Evolutionary conservation across 2,797 vertebrate species (phyloP).

Genomic region (Gadopsis marmoratus): DNA sequence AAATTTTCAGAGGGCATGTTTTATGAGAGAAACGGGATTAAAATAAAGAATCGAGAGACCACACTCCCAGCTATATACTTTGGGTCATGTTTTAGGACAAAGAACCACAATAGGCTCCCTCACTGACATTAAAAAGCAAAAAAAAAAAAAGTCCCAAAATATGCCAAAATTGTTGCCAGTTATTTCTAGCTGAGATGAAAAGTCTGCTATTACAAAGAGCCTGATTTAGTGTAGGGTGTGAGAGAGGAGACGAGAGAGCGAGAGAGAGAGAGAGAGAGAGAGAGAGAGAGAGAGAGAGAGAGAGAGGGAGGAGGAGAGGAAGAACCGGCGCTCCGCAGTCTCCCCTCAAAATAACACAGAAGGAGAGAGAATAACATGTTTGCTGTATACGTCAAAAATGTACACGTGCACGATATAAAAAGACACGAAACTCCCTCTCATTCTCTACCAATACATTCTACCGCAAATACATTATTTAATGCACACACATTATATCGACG

Average conservation of each 20-base stretch:
- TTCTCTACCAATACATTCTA: conserved; percentile 3
- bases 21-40: conserved; percentile 65
- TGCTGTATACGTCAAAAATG: conserved; percentile 77
- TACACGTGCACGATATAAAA: conserved; percentile 69
- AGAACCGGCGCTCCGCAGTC: conserved; percentile 83
- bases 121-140: conserved; percentile 72
- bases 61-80: conserved; percentile 76
- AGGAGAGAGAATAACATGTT: conserved; percentile 84
- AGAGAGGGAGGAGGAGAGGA: conserved; percentile 62
- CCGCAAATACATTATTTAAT: conserved; percentile 25
- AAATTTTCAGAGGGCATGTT: conserved; percentile 66
- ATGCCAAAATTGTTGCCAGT: conserved; percentile 82
- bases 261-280: conserved; percentile 44
- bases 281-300: conserved; percentile 16
- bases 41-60: conserved; percentile 74
- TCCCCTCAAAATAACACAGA: conserved; percentile 87
- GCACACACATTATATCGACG: background rate
- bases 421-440: conserved; percentile 43
- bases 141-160: conserved; percentile 68
- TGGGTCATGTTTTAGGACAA: conserved; percentile 79
- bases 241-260: conserved; percentile 73
- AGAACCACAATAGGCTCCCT: conserved; percentile 75
- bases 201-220: conserved; percentile 82
- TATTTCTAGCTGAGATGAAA: conserved; percentile 84
- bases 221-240: conserved; percentile 84